Conservation (phyloP, 2,797 vertebrate species). For the Eidolon dupreanum region DNA sequence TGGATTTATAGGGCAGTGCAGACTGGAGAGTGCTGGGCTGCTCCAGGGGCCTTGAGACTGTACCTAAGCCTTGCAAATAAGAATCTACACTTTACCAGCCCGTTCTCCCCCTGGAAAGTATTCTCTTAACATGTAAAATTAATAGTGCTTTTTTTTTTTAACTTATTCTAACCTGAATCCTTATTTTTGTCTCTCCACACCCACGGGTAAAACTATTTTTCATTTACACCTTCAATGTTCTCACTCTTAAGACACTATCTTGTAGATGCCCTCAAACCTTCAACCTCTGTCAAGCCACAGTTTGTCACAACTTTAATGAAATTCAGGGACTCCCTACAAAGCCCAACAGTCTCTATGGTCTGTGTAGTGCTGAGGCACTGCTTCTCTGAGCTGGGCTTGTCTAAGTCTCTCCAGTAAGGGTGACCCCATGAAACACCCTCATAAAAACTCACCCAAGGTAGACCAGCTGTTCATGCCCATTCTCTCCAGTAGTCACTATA, state of each 20-base stretch:
- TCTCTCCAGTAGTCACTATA: background rate
- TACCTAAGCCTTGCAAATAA: background rate
- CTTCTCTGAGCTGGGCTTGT: background rate
- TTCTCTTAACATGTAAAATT: background rate
- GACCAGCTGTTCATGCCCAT: background rate
- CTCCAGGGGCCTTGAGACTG: background rate
- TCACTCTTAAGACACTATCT: background rate
- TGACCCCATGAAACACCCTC: background rate
- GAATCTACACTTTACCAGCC: background rate
- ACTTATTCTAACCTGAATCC: background rate
- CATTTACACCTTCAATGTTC: background rate
- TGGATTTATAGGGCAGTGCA: background rate
- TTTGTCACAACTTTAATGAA: background rate
- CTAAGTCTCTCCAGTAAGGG: background rate
- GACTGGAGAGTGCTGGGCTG: background rate
- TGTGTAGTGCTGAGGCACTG: rapidly evolving
- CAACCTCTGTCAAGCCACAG: background rate
- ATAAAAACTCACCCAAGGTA: background rate
- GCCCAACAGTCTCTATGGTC: background rate
- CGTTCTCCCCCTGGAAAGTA: background rate
- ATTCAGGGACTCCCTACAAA: background rate
- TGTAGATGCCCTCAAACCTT: background rate
- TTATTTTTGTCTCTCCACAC: background rate
- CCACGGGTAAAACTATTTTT: background rate
- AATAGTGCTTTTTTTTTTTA: background rate